These are phyloP conservation scores for Parapristionchus giblindavisi DNA, from an alignment of 2,888 invertebrate species.

Conservation along the genomic window DNA sequence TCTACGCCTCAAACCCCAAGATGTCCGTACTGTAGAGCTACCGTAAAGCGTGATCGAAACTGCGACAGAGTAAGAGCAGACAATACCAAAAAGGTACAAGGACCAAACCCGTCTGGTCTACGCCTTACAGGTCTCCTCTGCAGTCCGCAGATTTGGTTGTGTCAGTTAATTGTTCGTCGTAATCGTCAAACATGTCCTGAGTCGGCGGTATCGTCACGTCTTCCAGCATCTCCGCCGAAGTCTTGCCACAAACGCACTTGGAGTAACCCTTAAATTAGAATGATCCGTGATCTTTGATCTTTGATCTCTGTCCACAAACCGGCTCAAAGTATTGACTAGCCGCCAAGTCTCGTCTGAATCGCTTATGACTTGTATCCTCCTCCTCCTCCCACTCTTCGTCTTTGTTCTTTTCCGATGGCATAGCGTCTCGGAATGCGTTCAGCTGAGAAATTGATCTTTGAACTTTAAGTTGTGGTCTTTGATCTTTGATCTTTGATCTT, in stretches of 20 bases:
- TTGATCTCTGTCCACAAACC: not conserved
- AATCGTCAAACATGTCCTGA: not conserved
- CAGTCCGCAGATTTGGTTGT: no score
- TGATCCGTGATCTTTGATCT: no score
- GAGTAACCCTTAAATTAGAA: constrained; percentile 30
- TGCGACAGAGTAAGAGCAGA: no score
- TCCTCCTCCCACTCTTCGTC: constrained; percentile 5
- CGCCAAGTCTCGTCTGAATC: not conserved
- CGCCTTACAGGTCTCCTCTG: no score
- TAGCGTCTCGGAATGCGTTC: constrained; percentile 39
- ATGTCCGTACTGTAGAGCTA: no score
- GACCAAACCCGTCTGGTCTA: no score
- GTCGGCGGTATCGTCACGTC: not conserved
- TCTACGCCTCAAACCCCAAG: no score
- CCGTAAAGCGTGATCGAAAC: no score
- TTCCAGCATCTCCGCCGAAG: constrained; percentile 20
- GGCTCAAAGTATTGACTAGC: constrained; percentile 26
- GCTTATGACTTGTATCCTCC: not conserved
- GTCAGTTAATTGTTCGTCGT: not conserved
- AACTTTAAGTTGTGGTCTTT: not conserved
- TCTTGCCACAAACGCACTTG: constrained; percentile 30
- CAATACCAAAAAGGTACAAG: no score
- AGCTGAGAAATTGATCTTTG: no score
- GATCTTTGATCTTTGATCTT: not conserved
- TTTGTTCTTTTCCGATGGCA: constrained; percentile 34